These are phyloP conservation scores for Drosophila mayaguana DNA, from an alignment of 2,888 invertebrate species.

Conservation along the genomic window DNA sequence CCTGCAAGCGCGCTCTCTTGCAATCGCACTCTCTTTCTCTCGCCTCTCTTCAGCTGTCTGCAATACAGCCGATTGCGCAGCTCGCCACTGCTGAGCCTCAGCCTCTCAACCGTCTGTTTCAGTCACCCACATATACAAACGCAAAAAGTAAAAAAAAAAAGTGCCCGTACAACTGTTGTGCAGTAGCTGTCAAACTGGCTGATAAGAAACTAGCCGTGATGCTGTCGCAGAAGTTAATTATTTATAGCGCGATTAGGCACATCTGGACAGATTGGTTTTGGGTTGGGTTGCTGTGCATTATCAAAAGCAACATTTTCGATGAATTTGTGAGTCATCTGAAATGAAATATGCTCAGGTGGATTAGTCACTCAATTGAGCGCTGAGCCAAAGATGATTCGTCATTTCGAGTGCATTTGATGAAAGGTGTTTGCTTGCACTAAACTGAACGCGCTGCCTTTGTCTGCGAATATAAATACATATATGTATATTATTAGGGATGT, in stretches of 20 bases:
- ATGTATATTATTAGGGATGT: neutral
- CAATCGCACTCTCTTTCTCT: conserved; percentile 13
- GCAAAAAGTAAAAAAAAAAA: conserved; percentile 3
- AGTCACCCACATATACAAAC: conserved; percentile 20
- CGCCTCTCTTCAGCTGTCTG: conserved; percentile 4
- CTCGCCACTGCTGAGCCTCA: conserved; percentile 26
- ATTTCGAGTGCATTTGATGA: conserved; percentile 48
- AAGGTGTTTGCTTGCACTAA: conserved; percentile 52
- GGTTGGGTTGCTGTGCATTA: conserved; percentile 12
- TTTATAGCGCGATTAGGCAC: conserved; percentile 47
- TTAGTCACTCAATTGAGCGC: conserved; percentile 51
- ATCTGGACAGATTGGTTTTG: conserved; percentile 30
- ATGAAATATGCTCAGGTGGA: conserved; percentile 32
- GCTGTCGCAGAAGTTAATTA: conserved; percentile 32
- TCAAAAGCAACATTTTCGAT: conserved; percentile 25
- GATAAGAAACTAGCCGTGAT: conserved; percentile 35
- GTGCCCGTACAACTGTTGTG: conserved; percentile 17
- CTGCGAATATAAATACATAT: neutral
- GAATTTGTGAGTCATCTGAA: conserved; percentile 45
- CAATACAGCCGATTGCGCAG: conserved; percentile 13
- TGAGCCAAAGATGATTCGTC: conserved; percentile 42
- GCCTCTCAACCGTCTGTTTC: conserved; percentile 18
- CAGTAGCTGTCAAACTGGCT: conserved; percentile 18
- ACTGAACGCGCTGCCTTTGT: conserved; percentile 11
- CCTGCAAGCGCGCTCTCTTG: conserved; percentile 24